These are phyloP conservation scores for Nothoprocta perdicaria DNA, from an alignment of 2,113 vertebrate genomes.

Conservation along the genomic window DNA sequence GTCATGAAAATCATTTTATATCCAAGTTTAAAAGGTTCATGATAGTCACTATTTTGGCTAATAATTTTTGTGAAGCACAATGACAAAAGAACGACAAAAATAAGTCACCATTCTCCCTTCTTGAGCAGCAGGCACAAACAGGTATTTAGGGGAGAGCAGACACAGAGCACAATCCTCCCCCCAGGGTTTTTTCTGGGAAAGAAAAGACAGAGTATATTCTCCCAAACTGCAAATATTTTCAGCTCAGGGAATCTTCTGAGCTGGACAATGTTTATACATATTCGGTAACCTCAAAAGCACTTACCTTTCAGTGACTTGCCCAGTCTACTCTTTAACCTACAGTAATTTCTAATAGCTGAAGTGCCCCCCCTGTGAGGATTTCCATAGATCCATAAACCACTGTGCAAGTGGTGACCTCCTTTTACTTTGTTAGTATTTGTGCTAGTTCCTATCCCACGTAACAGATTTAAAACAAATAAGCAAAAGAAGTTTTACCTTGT, in stretches of 20 bases:
- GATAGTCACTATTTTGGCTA: not conserved
- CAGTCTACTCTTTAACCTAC: not conserved
- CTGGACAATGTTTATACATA: not conserved
- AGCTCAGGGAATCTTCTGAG: not conserved
- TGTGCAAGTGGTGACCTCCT: fast-evolving
- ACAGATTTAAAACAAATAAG: not conserved
- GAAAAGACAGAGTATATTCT: not conserved
- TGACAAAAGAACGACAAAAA: not conserved
- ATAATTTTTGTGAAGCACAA: not conserved
- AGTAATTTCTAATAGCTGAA: not conserved
- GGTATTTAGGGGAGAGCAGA: not conserved
- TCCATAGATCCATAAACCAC: fast-evolving
- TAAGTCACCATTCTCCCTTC: not conserved
- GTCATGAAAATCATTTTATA: not conserved
- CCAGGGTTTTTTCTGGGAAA: not conserved
- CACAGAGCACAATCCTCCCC: not conserved
- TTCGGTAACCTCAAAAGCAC: not conserved
- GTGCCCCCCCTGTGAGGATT: not conserved
- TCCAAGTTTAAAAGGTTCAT: not conserved
- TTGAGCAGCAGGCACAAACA: not conserved
- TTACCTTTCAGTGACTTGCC: not conserved
- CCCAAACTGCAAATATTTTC: not conserved
- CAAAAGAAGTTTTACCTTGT: not conserved
- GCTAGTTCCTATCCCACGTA: not conserved
- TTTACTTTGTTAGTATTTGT: not conserved